Evolutionary conservation across 2,888 invertebrate species (phyloP), one percentile per base, ranked within the genome.

Genomic region (Nomada flava): DNA sequence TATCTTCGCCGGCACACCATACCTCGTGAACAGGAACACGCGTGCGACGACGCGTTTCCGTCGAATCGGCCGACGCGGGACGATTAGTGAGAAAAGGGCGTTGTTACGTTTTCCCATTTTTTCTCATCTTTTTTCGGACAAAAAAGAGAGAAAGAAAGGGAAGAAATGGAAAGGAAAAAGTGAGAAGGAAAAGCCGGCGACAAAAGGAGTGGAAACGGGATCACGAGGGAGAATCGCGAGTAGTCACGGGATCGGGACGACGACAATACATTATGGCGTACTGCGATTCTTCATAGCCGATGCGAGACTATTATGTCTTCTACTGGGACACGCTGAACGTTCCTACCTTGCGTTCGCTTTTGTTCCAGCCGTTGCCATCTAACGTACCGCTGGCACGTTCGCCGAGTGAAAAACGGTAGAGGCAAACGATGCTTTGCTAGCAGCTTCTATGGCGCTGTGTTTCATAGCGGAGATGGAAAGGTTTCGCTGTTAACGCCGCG

Each of bases 1-100:
- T 89, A 89, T 90, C 87, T 88, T 86, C 85, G 64, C 65, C 74
- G 77, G 71, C 85, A 71, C 79, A 83, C 76, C 77, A 84, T 86
- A 23, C 68, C 86, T 85, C 88, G 69, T 73, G 77, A 64, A 55
- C 55, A 79, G 73, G 60, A 79, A 77, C 86, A 85, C 87, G 86
- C 84, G 80, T 81, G 76, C 69, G 74, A 80, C 74, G 73, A 79
- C 80, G 70, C 82, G 65, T 63, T 71, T 75, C 77, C 75, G 65
- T 72, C 75, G 81, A 59, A 76, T 76, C 76, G 60, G 70, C 68
- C 67, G 78, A 77, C 78, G 79, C 79, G 83, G 71, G 74, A 74
- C 82, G 83, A 83, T 83, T 83, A 83, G 82, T 83, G 82, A 69
- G 79, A 72, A 15, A 75, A 80, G 73, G 74, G 68, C 71, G 78